A percentile compares a stretch with the other conserved stretches of the same genome.
These are phyloP conservation scores for Hoplodrina ambigua DNA, from an alignment of 2,888 invertebrate genomes.

Conservation along the genomic window DNA sequence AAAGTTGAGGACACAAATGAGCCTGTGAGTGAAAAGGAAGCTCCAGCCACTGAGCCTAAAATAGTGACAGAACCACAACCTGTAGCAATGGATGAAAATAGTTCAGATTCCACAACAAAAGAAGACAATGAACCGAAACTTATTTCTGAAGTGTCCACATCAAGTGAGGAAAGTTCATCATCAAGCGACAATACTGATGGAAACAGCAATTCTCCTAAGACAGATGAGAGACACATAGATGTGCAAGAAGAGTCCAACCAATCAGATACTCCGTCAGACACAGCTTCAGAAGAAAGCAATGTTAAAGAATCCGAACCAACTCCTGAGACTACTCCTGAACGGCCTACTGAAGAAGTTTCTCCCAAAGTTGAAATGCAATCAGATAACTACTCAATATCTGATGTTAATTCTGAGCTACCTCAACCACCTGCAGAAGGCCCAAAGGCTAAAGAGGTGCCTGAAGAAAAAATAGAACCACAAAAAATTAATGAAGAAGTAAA, in stretches of 20 bases:
- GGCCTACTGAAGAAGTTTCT: constrained; percentile 57
- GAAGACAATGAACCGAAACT: constrained; percentile 80
- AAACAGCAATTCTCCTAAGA: constrained; percentile 86
- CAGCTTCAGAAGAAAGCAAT: constrained; percentile 56
- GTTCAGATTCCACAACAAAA: constrained; percentile 80
- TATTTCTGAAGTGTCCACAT: constrained; percentile 81
- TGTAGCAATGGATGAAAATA: constrained; percentile 78
- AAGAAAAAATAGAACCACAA: constrained; percentile 61
- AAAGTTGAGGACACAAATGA: constrained; percentile 65
- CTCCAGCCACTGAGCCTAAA: constrained; percentile 61
- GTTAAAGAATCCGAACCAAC: constrained; percentile 59
- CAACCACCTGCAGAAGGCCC: constrained; percentile 65
- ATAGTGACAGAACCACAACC: constrained; percentile 68
- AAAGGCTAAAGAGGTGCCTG: constrained; percentile 37
- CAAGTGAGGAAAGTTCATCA: constrained; percentile 87
- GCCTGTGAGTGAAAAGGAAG: constrained; percentile 57
- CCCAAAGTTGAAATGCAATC: constrained; percentile 74
- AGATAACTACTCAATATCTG: constrained; percentile 85
- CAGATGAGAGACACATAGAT: constrained; percentile 76
- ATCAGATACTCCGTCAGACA: constrained; percentile 64
- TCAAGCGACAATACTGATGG: constrained; percentile 87
- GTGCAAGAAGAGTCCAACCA: constrained; percentile 76
- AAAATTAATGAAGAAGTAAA: constrained; percentile 63
- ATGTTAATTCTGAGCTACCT: constrained; percentile 82
- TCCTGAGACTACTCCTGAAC: constrained; percentile 45